These are phyloP conservation scores for Megalurothrips usitatus DNA, from an alignment of 2,888 invertebrate species.

Conservation along the genomic window DNA sequence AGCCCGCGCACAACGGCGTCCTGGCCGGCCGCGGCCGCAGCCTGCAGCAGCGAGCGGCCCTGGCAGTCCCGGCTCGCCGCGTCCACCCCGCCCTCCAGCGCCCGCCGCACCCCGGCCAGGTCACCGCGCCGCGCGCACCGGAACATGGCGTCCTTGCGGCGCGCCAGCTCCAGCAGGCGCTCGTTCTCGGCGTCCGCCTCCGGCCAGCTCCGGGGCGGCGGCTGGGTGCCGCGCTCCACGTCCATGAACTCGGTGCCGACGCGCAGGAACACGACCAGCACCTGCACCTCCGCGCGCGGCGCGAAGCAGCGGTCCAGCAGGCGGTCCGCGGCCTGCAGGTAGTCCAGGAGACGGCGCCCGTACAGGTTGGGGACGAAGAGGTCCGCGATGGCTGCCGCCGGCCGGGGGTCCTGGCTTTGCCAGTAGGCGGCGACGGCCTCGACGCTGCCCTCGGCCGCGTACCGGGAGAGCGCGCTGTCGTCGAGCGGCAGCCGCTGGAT, in stretches of 20 bases:
- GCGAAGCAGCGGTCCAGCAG: background rate
- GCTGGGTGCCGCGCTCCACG: background rate
- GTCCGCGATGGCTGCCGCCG: background rate
- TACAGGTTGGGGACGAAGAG: background rate
- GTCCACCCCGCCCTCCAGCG: background rate
- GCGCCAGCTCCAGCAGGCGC: background rate
- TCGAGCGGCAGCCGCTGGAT: background rate
- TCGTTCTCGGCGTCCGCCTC: background rate
- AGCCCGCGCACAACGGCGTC: background rate
- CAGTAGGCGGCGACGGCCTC: background rate
- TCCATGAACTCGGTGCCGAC: background rate
- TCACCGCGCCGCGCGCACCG: background rate
- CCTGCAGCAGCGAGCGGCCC: background rate
- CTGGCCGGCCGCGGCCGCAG: background rate
- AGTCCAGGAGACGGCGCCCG: background rate
- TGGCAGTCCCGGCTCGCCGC: background rate
- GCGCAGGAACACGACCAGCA: background rate
- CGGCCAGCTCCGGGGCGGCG: background rate
- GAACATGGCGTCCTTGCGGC: background rate
- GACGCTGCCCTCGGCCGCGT: background rate
- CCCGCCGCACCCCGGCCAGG: background rate
- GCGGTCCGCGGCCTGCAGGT: background rate
- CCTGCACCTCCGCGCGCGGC: background rate
- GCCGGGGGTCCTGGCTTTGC: background rate
- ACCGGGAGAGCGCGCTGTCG: background rate